Evolutionary conservation across 2,113 vertebrate genomes (phyloP), one percentile per base, ranked within the genome.

Genomic region (Girardinichthys multiradiatus): DNA sequence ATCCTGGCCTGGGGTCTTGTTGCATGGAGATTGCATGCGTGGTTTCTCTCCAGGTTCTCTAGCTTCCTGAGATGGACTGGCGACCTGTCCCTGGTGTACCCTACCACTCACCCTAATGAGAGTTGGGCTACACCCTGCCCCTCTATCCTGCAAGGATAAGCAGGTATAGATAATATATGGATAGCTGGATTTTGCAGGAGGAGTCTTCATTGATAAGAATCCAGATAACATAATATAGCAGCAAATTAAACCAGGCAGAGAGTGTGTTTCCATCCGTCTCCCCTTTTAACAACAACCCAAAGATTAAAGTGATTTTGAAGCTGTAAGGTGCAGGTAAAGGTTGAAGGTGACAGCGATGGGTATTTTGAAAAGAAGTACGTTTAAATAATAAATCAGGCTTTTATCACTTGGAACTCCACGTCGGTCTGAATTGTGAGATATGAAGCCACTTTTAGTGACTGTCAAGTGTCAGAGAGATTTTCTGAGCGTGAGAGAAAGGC

Each of bases 351-450:
- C 58, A 63, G 69, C 15, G 30, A n/a, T 21, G 35, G 3, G n/a
- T 2, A 3, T 24, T 24, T 28, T 59, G 33, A 0, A 6, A 26
- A n/a, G 24, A 29, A 58, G 26, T 13, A 27, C 57, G 39, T 81
- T 76, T 90, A 70, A 91, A 90, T 91, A 83, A 84, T 86, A 79
- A 81, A 87, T 76, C 10, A 60, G 75, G 72, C 84, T 83, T 89
- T 89, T 84, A 88, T 84, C 85, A 81, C 73, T 54, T 68, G 24
- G 57, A 10, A 19, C 51, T 26, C 12, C 69, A 70, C 71, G 67
- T 68, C 63, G 68, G 84, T 73, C 58, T 80, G 79, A 57, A 68
- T 76, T 80, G 84, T 45, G 70, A 85, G 83, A 76, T 68, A 19
- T 59, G 77, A 80, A 72, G 63, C 57, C n/a, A 39, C 74, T 83